These are phyloP conservation scores for Anguilla marmorata DNA, from an alignment of 2,797 vertebrate species.

Conservation along the genomic window DNA sequence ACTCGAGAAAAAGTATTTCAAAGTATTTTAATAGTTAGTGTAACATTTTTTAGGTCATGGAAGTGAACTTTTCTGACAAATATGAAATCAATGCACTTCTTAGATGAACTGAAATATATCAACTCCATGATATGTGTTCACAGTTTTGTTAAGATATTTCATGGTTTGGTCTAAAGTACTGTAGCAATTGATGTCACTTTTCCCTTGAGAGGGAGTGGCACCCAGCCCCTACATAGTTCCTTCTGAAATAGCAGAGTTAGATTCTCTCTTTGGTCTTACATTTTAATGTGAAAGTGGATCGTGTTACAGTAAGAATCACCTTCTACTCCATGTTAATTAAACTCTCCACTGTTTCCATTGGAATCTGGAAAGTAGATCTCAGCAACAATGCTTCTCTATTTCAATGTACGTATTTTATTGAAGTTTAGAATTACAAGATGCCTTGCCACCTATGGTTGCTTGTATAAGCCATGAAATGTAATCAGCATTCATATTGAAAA, in stretches of 20 bases:
- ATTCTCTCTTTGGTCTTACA: not conserved
- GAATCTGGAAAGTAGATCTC: not conserved
- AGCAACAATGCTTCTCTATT: not conserved
- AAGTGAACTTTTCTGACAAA: not conserved
- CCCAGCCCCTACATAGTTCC: not conserved
- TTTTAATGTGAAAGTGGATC: not conserved
- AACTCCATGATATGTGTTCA: conserved; percentile 24
- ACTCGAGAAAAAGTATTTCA: conserved; percentile 26
- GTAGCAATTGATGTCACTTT: not conserved
- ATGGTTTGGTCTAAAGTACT: conserved; percentile 8
- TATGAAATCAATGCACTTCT: conserved; percentile 18
- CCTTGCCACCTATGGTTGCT: not conserved
- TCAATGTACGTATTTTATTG: not conserved
- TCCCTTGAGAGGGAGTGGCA: not conserved
- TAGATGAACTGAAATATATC: not conserved
- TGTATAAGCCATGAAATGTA: not conserved
- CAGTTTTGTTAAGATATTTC: conserved; percentile 22
- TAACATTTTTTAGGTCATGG: conserved; percentile 37
- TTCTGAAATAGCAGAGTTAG: not conserved
- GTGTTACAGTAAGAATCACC: not conserved
- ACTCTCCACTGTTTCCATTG: not conserved
- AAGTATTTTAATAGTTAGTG: conserved; percentile 40
- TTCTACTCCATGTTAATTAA: not conserved
- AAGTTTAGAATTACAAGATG: not conserved
- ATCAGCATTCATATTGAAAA: not conserved